Evolutionary conservation across 2,888 invertebrate species (phyloP).

Genomic region (Mantis religiosa): DNA sequence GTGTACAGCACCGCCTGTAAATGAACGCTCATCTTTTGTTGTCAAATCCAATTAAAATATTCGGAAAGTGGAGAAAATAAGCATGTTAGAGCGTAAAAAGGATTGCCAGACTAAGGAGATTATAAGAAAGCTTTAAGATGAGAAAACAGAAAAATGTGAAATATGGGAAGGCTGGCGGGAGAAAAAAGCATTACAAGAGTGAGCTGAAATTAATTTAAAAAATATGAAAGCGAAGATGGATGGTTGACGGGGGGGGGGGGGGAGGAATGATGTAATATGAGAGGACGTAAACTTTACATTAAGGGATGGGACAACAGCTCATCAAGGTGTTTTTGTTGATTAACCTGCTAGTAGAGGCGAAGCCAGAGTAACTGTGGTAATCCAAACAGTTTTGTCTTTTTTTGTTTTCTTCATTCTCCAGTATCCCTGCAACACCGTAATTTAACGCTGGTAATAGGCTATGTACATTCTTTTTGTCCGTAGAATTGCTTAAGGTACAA

Average conservation of each 20-base stretch:
- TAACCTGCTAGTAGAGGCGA: neutral
- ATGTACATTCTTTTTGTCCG: too few species aligned
- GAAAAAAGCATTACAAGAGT: neutral
- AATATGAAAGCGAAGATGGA: neutral
- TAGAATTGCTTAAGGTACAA: too few species aligned
- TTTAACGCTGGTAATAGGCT: too few species aligned
- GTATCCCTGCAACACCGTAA: too few species aligned
- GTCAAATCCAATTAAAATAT: neutral
- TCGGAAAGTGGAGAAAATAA: neutral
- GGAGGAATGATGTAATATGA: neutral
- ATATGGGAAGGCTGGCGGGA: too few species aligned
- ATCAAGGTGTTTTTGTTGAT: neutral
- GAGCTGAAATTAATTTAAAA: neutral
- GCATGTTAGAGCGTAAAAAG: neutral
- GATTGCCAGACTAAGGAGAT: neutral
- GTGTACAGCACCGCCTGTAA: neutral
- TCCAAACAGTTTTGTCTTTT: too few species aligned
- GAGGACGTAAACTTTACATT: neutral
- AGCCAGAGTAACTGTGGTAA: too few species aligned
- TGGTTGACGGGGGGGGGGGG: too few species aligned
- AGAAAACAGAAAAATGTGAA: neutral
- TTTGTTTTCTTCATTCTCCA: too few species aligned
- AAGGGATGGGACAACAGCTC: neutral
- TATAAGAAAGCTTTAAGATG: neutral
- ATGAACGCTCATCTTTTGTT: neutral